A percentile compares a stretch with the other conserved stretches of the same genome.
Conservation (phyloP, 1,140 invertebrate species). For the Psilanteris sp. region DNA sequence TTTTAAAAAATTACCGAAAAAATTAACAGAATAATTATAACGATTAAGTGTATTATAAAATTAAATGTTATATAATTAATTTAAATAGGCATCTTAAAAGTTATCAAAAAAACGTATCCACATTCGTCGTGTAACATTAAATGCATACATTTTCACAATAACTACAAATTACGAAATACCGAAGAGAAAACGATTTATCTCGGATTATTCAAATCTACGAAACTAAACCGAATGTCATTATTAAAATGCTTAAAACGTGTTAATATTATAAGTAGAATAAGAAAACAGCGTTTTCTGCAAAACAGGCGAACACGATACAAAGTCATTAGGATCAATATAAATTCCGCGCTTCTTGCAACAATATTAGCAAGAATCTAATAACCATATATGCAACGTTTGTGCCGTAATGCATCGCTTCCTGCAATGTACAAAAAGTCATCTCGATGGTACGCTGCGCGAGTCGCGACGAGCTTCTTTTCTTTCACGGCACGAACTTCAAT, state of each 20-base stretch:
- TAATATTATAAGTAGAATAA: constrained; percentile 20
- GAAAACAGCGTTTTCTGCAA: constrained; percentile 30
- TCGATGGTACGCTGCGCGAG: constrained; percentile 29
- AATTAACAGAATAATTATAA: too few species aligned
- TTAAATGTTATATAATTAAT: too few species aligned
- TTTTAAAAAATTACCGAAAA: too few species aligned
- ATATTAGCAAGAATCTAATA: constrained; percentile 61
- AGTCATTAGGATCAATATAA: constrained; percentile 54
- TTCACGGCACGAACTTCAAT: constrained; percentile 62
- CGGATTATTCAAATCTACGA: constrained; percentile 11
- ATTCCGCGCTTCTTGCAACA: constrained; percentile 52
- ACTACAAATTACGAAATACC: too few species aligned
- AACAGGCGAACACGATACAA: constrained; percentile 30
- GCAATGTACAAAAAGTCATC: constrained; percentile 52
- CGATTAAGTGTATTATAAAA: too few species aligned
- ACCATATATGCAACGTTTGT: constrained; percentile 51
- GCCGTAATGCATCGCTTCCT: constrained; percentile 56
- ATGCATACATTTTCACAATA: too few species aligned
- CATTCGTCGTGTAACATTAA: too few species aligned
- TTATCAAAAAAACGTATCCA: too few species aligned
- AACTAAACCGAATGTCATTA: too few species aligned
- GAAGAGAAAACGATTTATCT: too few species aligned
- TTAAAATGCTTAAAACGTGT: constrained; percentile 13
- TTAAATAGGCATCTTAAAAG: too few species aligned
- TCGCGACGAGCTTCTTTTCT: constrained; percentile 53